A percentile compares a stretch with the other conserved stretches of the same genome.
phyloP scores from a whole-genome alignment of 2,888 invertebrate species.

The Cantharis lateralis region DNA sequence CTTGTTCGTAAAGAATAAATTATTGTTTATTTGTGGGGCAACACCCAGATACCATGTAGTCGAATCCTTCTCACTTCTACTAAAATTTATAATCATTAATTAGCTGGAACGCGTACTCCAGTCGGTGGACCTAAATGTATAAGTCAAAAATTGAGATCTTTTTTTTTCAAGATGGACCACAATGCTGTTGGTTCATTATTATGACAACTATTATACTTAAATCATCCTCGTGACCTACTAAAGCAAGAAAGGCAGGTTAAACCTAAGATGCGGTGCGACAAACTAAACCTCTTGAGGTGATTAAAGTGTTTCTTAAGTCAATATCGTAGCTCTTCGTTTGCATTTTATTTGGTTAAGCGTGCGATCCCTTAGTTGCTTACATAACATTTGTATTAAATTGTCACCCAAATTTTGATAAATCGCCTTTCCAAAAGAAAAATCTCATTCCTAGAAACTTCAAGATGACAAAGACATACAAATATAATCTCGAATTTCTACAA shows the following conservation, averaged over 20 bases:
- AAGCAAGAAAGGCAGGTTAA: neutral
- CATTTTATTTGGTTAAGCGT: no score
- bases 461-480: no score
- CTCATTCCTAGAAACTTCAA: no score
- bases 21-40: constrained; percentile 3
- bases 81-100: neutral
- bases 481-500: neutral
- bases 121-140: neutral
- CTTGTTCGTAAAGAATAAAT: neutral
- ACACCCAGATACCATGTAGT: neutral
- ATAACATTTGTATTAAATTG: no score
- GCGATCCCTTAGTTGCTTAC: no score
- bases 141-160: neutral
- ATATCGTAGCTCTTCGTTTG: no score
- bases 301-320: neutral
- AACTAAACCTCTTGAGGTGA: neutral
- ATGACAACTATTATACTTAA: neutral
- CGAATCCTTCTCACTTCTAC: neutral
- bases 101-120: neutral
- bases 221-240: neutral
- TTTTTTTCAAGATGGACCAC: neutral
- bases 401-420: no score
- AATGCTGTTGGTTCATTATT: neutral
- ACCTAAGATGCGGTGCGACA: neutral
- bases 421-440: no score